Percentiles rank a stretch among this genome's conserved stretches.
phyloP scores from a whole-genome alignment of 2,888 invertebrate genomes.

The Hoplodrina blanda region DNA sequence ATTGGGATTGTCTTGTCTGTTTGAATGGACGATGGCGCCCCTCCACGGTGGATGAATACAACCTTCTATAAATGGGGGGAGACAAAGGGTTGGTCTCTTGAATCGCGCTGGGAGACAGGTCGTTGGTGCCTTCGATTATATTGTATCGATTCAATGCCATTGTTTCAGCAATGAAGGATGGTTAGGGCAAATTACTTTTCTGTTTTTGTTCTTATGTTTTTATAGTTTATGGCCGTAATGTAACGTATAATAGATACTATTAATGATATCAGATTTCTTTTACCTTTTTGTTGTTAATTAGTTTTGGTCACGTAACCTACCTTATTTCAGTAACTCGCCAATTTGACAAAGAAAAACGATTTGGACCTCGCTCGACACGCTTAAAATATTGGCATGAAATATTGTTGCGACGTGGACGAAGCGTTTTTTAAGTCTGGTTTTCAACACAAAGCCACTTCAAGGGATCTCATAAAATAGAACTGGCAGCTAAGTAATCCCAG shows the following conservation, averaged over 20 bases:
- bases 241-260: conserved; percentile 13
- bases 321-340: conserved; percentile 13
- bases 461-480: background rate
- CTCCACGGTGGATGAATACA: conserved; percentile 89
- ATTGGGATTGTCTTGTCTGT: conserved; percentile 90
- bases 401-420: conserved; percentile 14
- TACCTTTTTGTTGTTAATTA: conserved; percentile 5
- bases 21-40: conserved; percentile 89
- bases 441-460: background rate
- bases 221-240: conserved; percentile 52
- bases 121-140: conserved; percentile 88
- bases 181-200: conserved; percentile 90
- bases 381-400: conserved; percentile 47
- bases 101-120: conserved; percentile 89
- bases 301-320: conserved; percentile 37
- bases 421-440: background rate
- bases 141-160: conserved; percentile 89
- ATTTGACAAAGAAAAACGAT: conserved; percentile 17
- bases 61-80: conserved; percentile 88
- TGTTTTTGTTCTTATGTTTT: conserved; percentile 73
- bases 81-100: conserved; percentile 90
- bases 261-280: conserved; percentile 14
- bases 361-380: conserved; percentile 3
- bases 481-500: no score
- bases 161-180: conserved; percentile 87